A percentile compares a stretch with the other conserved stretches of the same genome.
Conservation (phyloP, 1,140 invertebrate genomes). For the Acromyrmex echinatior region DNA sequence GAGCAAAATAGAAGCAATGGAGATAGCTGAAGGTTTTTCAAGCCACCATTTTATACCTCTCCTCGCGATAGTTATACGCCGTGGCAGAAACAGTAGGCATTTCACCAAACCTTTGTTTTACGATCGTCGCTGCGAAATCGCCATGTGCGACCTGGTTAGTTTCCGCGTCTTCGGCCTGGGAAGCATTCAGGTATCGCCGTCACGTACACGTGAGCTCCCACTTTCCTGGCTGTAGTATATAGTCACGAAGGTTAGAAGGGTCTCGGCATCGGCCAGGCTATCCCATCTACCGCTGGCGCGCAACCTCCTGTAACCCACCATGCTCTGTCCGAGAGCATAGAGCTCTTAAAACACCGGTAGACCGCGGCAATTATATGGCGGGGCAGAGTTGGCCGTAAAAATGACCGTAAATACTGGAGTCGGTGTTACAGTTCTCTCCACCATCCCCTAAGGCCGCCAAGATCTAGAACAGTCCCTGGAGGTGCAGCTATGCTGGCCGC, state of each 20-base stretch:
- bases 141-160: conserved; percentile 63
- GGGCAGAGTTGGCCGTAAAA: conserved; percentile 78
- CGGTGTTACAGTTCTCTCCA: conserved; percentile 55
- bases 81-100: conserved; percentile 29
- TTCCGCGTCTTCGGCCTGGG: conserved; percentile 32
- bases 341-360: conserved; percentile 59
- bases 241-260: conserved; percentile 53
- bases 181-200: conserved; percentile 65
- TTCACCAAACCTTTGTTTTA: conserved; percentile 36
- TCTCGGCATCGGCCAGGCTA: conserved; percentile 34
- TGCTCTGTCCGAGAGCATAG: conserved; percentile 16
- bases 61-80: not conserved
- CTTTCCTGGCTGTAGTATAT: conserved; percentile 36
- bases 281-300: conserved; percentile 31
- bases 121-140: conserved; percentile 59
- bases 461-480: conserved; percentile 68
- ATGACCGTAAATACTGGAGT: conserved; percentile 81
- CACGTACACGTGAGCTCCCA: conserved; percentile 62
- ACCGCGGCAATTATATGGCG: conserved; percentile 78
- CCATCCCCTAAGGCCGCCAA: conserved; percentile 29
- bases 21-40: conserved; percentile 25
- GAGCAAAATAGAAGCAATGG: conserved; percentile 12
- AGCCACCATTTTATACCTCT: not conserved
- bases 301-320: conserved; percentile 33
- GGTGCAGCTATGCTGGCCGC: conserved; percentile 74